A percentile compares a stretch with the other conserved stretches of the same genome.
Conservation (phyloP, 2,797 vertebrate species). For the Eleutherodactylus coqui region DNA sequence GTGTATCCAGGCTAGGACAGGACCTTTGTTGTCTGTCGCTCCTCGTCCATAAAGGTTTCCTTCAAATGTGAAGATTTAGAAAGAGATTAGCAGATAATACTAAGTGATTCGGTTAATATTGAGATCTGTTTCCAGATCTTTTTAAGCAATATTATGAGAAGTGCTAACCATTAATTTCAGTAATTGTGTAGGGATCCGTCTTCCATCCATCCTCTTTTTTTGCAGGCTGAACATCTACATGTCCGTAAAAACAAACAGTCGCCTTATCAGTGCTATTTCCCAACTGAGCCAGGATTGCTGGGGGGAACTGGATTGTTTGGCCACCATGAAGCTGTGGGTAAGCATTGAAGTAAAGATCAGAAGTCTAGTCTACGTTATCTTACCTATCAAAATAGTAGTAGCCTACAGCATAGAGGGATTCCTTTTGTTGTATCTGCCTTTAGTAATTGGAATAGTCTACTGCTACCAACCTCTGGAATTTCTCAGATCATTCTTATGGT, state of each 20-base stretch:
- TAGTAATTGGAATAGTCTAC: too few species aligned
- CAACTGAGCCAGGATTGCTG: constrained; percentile 74
- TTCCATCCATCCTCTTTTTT: constrained; percentile 76
- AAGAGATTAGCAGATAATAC: neutral
- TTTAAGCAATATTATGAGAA: neutral
- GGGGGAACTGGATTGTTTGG: constrained; percentile 71
- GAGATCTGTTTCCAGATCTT: neutral
- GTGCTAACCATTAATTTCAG: constrained; percentile 73
- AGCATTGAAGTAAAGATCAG: neutral
- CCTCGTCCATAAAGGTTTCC: constrained; percentile 91
- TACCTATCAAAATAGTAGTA: neutral
- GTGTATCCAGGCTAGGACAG: constrained; percentile 91
- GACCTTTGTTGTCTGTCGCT: constrained; percentile 92
- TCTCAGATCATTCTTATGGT: too few species aligned
- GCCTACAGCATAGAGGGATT: too few species aligned
- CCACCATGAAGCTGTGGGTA: constrained; percentile 70
- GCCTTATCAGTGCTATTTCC: constrained; percentile 71
- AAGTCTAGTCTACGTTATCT: neutral
- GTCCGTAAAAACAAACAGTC: constrained; percentile 79
- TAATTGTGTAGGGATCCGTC: constrained; percentile 73
- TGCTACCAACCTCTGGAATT: too few species aligned
- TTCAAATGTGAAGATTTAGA: constrained; percentile 64
- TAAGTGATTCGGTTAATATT: neutral
- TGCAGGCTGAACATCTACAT: constrained; percentile 80
- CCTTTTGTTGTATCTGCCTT: too few species aligned